Conservation (phyloP, 2,113 vertebrate genomes). For the Peromyscus californicus region DNA sequence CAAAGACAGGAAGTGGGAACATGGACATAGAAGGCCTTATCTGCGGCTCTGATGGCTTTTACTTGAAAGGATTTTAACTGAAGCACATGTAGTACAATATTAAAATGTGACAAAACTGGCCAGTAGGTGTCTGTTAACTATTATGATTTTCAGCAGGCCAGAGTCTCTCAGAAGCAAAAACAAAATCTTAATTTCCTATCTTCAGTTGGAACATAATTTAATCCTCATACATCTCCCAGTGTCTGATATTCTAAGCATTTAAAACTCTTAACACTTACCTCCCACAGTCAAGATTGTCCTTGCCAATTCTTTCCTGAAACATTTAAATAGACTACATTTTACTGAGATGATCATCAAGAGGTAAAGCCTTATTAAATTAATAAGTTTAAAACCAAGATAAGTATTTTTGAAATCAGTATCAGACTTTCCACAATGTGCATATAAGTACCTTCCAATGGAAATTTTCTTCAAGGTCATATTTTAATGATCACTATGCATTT, state of each 20-base stretch:
- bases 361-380: background rate
- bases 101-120: background rate
- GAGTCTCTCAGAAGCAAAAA: background rate
- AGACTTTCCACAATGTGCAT: conserved; percentile 23
- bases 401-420: background rate
- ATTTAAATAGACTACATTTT: conserved; percentile 68
- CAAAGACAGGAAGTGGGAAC: background rate
- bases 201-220: conserved; percentile 25
- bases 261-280: conserved; percentile 85
- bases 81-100: background rate
- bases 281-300: conserved; percentile 89
- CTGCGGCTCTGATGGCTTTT: background rate
- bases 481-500: background rate
- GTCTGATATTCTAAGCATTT: conserved; percentile 12
- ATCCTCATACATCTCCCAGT: background rate
- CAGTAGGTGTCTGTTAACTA: background rate
- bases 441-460: background rate
- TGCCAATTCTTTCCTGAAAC: conserved; percentile 90
- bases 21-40: background rate
- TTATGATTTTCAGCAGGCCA: background rate
- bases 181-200: conserved; percentile 4
- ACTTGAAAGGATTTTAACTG: background rate
- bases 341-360: conserved; percentile 50
- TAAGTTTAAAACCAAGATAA: background rate
- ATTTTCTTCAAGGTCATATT: background rate